A percentile compares a stretch with the other conserved stretches of the same genome.
These are phyloP conservation scores for Notothenia rossii DNA, from an alignment of 2,113 vertebrate species.

Conservation along the genomic window DNA sequence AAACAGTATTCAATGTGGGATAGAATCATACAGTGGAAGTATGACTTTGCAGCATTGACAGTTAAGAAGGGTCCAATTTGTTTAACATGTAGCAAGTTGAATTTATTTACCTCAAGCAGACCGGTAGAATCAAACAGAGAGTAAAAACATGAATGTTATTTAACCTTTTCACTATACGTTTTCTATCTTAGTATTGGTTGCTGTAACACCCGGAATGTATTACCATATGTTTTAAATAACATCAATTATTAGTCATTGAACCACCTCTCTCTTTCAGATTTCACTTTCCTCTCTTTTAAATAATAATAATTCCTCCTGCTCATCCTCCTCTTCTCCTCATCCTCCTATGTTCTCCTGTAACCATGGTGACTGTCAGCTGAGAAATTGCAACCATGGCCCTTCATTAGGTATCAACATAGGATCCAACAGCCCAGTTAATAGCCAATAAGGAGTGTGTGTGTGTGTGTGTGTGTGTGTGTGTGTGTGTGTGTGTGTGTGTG, in stretches of 20 bases:
- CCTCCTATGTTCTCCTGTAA: conserved; percentile 71
- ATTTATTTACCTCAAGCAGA: background rate
- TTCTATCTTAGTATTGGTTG: background rate
- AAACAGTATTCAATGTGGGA: no score
- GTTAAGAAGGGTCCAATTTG: no score
- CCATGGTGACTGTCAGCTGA: conserved; percentile 93
- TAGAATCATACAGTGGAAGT: no score
- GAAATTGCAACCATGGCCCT: conserved; percentile 95
- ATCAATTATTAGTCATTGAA: no score
- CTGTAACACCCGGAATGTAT: background rate
- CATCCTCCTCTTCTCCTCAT: no score
- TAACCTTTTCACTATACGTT: no score
- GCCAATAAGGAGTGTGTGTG: conserved; percentile 89
- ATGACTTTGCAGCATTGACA: no score
- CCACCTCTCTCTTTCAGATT: conserved; percentile 7
- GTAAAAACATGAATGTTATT: no score
- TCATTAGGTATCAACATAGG: conserved; percentile 97
- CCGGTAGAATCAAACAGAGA: background rate
- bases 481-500: no score
- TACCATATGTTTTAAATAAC: background rate
- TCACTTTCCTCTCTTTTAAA: conserved; percentile 17
- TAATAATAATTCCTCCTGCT: conserved; percentile 10
- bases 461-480: conserved; percentile 48
- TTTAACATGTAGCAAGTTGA: no score
- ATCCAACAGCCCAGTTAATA: conserved; percentile 97